A percentile compares a stretch with the other conserved stretches of the same genome.
These are phyloP conservation scores for Callosobruchus maculatus DNA, from an alignment of 2,888 invertebrate genomes.

Conservation along the genomic window DNA sequence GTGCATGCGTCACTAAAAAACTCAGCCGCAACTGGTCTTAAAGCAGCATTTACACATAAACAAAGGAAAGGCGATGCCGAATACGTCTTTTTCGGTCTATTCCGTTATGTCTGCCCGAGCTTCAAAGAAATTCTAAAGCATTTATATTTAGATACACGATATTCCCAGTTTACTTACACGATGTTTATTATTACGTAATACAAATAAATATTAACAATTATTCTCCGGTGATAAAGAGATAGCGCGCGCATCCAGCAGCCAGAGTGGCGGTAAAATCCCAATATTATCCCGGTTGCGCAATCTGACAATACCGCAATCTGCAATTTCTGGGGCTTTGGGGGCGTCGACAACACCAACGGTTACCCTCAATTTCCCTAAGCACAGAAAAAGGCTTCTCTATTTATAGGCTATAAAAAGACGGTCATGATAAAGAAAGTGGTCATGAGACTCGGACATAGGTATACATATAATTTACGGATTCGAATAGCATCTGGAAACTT, in stretches of 20 bases:
- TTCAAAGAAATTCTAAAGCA: not conserved
- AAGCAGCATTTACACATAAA: not conserved
- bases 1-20: constrained; percentile 9
- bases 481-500: constrained; percentile 30
- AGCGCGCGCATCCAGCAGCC: constrained; percentile 4
- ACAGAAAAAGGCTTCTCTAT: not conserved
- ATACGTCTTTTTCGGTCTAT: not conserved
- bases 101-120: not conserved
- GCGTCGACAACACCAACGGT: constrained; percentile 11
- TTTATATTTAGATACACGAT: not conserved
- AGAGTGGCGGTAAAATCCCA: constrained; percentile 31
- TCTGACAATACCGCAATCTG: constrained; percentile 30
- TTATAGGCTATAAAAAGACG: not conserved
- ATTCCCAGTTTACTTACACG: not conserved
- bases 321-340: constrained; percentile 16
- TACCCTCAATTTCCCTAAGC: not conserved
- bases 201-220: constrained; percentile 1
- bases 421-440: constrained; percentile 6
- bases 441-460: not conserved
- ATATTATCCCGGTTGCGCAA: constrained; percentile 35
- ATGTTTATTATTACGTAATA: not conserved
- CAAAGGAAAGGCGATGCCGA: not conserved
- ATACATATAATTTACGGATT: not conserved
- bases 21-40: not conserved
- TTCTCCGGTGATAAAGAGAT: not conserved